Evolutionary conservation across 2,113 vertebrate species (phyloP).

Genomic region (Calidris pygmaea): DNA sequence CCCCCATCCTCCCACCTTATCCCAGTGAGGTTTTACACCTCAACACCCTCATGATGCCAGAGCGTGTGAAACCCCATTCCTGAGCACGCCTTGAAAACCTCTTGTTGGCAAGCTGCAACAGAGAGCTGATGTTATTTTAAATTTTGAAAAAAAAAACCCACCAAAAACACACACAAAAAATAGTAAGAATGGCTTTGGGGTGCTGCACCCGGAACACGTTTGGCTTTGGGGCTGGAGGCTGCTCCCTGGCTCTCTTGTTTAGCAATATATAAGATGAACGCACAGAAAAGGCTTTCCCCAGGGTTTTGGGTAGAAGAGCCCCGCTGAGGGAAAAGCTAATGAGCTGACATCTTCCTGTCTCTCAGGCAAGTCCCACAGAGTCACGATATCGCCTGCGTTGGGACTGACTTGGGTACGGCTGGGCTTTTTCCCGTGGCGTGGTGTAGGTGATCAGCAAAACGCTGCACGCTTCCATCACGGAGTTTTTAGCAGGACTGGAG

Average conservation of each 20-base stretch:
- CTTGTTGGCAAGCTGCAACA: not conserved
- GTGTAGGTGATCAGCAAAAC: not conserved
- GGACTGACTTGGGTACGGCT: not conserved
- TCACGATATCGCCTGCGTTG: not conserved
- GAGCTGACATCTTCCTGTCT: not conserved
- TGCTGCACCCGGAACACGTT: not conserved
- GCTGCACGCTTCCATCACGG: accelerated
- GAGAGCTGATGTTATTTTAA: not conserved
- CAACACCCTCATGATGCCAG: not conserved
- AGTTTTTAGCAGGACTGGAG: not conserved
- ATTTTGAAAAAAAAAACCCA: not conserved
- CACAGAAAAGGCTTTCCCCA: not conserved
- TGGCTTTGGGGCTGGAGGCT: not conserved
- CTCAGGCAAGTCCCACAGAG: not conserved
- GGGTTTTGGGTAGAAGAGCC: not conserved
- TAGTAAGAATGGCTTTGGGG: not conserved
- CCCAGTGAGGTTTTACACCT: not conserved
- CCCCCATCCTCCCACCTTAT: not conserved
- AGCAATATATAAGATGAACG: not conserved
- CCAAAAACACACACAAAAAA: not conserved
- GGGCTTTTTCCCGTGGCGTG: not conserved
- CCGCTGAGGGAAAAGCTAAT: not conserved
- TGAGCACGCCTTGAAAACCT: not conserved
- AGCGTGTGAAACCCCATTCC: not conserved
- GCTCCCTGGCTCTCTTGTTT: not conserved